Base-by-base conservation (phyloP, 2,113 vertebrate species). In the Steatornis caripensis region DNA sequence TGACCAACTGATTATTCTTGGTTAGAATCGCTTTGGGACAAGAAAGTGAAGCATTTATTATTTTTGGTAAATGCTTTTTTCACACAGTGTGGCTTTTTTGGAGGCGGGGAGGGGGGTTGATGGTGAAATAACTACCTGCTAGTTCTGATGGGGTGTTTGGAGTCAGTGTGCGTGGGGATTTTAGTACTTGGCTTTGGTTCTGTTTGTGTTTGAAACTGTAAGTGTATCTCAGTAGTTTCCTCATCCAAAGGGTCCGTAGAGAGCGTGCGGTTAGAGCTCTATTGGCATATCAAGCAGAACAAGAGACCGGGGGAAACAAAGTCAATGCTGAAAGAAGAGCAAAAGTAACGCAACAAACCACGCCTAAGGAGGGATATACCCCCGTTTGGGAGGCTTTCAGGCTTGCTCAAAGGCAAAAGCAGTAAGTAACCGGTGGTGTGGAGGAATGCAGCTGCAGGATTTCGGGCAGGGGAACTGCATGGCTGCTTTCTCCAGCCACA, bases 231-330 rank as follows among this genome's bases (percentile, higher is more conserved):
- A n/a, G 72, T 60, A 15, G 39, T 89, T 91, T 80, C 80, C 3
- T 1, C 48, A 61, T 51, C n/a, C 4, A 10, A 13, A 66, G 43
- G 6, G 34, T 71, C 66, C 3, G 0, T 0, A 21, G 61, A 22
- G 60, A 23, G 30, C 3, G 1, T 13, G 14, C 29, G 53, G 26
- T 77, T 51, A 30, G 11, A 68, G 49, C 16, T 68, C 30, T 34
- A 0, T 65, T n/a, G 54, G 13, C 5, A 0, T 39, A 18, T 49
- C 21, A 32, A 84, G 74, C 68, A 36, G 32, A 48, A 24, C n/a
- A 69, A 70, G 45, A 90, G 57, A 39, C 27, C 3, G 2, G 11
- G 23, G 39, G 62, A 65, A 27, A 58, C 27, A 24, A 72, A 62
- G 36, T 39, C 41, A 21, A 7, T 0, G 10, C 34, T 39, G 15